A percentile compares a stretch with the other conserved stretches of the same genome.
These are phyloP conservation scores for Diadema setosum DNA, from an alignment of 35 echinoderm and acorn worm genomes.

Conservation along the genomic window DNA sequence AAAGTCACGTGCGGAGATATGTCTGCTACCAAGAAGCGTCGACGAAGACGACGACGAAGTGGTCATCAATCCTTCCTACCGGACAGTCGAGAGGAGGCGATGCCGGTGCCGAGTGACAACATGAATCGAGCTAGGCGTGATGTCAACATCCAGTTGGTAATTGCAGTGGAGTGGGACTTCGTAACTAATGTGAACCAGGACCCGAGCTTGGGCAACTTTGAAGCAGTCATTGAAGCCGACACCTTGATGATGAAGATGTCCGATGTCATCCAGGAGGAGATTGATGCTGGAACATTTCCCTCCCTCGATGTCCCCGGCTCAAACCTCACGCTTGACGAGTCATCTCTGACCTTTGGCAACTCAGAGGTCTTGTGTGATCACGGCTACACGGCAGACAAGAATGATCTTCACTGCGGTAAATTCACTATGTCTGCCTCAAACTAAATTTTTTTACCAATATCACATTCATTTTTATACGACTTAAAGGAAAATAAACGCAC, in stretches of 20 bases:
- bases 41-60: not conserved
- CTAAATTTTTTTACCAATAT: no score
- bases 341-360: not conserved
- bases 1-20: not conserved
- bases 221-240: conserved; percentile 13
- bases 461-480: no score
- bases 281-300: not conserved
- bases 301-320: not conserved
- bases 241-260: not conserved
- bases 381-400: conserved; percentile 37
- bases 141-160: not conserved
- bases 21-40: not conserved
- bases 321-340: not conserved
- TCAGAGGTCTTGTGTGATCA: conserved; percentile 22
- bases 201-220: not conserved
- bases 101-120: no score
- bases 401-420: conserved; percentile 26
- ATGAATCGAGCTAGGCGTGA: not conserved
- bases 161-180: not conserved
- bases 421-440: no score
- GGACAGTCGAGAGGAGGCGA: no score
- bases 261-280: not conserved
- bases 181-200: not conserved
- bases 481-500: no score
- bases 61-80: no score